These are phyloP conservation scores for Venustaconcha ellipsiformis DNA, from an alignment of 1,140 invertebrate genomes.

Conservation along the genomic window DNA sequence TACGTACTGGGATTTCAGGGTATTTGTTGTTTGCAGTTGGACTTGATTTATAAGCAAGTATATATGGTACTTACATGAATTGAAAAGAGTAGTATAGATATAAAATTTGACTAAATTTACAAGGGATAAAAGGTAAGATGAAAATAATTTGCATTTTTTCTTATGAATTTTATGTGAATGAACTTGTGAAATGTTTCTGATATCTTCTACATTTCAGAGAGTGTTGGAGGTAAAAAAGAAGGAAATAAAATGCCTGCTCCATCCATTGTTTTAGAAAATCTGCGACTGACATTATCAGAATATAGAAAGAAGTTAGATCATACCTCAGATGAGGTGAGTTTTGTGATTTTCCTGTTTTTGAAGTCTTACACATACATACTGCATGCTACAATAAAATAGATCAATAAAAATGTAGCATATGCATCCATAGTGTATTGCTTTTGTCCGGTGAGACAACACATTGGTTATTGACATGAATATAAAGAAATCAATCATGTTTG, in stretches of 20 bases:
- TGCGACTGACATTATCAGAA: conserved; percentile 49
- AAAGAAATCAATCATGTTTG: too few relatives aligned
- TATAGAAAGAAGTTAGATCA: conserved; percentile 55
- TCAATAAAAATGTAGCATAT: too few relatives aligned
- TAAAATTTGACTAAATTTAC: background rate
- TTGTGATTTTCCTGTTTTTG: background rate
- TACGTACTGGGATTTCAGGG: too few relatives aligned
- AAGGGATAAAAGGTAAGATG: background rate
- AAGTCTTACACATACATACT: background rate
- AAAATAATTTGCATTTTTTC: background rate
- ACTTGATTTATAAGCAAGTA: too few relatives aligned
- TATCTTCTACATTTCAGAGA: conserved; percentile 25
- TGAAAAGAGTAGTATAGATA: background rate
- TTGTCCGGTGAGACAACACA: too few relatives aligned
- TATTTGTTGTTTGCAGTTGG: too few relatives aligned
- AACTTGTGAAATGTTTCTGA: conserved; percentile 1
- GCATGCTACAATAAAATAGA: too few relatives aligned
- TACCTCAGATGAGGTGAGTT: conserved; percentile 56
- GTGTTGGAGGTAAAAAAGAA: conserved; percentile 39
- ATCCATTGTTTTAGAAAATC: conserved; percentile 50
- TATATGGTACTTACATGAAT: background rate
- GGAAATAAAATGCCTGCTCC: conserved; percentile 41
- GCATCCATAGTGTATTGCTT: too few relatives aligned
- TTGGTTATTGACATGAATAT: too few relatives aligned
- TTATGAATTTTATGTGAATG: background rate